These are phyloP conservation scores for Drosophila mercatorum DNA, from an alignment of 2,888 invertebrate species.

Conservation along the genomic window DNA sequence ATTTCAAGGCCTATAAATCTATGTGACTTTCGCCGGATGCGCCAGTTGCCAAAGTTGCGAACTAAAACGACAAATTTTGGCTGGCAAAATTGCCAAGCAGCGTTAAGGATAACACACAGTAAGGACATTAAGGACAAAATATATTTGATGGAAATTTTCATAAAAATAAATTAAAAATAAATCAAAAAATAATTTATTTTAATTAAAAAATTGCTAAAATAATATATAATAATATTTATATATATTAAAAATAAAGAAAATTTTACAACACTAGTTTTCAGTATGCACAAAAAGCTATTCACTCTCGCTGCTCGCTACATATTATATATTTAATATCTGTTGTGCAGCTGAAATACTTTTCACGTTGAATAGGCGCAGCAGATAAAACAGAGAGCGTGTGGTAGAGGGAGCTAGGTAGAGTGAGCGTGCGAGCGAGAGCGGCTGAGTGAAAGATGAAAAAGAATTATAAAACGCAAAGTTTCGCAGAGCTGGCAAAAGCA, in stretches of 20 bases:
- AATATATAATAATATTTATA: no score
- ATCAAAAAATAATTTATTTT: no score
- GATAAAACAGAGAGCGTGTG: no score
- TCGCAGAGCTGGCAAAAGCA: constrained; percentile 61
- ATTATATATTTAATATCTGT: constrained; percentile 5
- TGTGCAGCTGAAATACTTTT: constrained; percentile 8
- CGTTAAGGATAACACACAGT: not conserved
- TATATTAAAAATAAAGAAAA: not conserved
- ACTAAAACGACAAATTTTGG: constrained; percentile 1
- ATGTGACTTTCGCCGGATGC: constrained; percentile 50
- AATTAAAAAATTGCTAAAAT: no score
- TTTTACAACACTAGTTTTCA: constrained; percentile 3
- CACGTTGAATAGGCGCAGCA: constrained; percentile 1
- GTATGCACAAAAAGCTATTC: not conserved
- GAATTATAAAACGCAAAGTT: constrained; percentile 56
- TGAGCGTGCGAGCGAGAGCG: not conserved
- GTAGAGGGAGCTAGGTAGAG: not conserved
- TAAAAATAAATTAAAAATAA: no score
- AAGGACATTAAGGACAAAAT: not conserved
- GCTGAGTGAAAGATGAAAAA: constrained; percentile 24
- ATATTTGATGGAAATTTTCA: not conserved
- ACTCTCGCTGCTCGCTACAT: not conserved
- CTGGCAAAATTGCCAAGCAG: not conserved
- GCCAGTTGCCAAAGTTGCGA: constrained; percentile 1
- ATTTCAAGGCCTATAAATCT: constrained; percentile 75